A percentile compares a stretch with the other conserved stretches of the same genome.
phyloP scores from a whole-genome alignment of 2,888 invertebrate species.

The Rhaphigaster nebulosa region DNA sequence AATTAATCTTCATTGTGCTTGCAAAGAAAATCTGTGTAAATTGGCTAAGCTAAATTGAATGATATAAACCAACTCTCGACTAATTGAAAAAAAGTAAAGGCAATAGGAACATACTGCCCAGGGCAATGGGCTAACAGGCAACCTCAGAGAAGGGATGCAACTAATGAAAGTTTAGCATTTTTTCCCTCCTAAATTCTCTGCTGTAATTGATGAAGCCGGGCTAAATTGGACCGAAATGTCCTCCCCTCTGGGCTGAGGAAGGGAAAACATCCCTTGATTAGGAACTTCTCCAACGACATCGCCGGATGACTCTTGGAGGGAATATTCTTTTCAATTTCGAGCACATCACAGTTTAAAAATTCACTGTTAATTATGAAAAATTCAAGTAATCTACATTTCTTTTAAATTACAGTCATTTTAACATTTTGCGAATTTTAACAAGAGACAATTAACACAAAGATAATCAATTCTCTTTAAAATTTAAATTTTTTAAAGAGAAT shows the following conservation, averaged over 20 bases:
- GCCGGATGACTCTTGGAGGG: background rate
- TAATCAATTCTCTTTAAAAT: too few species aligned
- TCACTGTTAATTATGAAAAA: background rate
- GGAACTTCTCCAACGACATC: slow-evolving; percentile 6
- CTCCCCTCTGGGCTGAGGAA: background rate
- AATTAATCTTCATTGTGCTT: background rate
- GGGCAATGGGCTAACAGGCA: background rate
- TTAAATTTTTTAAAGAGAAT: too few species aligned
- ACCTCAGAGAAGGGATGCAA: background rate
- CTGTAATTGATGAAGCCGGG: slow-evolving; percentile 31
- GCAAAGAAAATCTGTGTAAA: background rate
- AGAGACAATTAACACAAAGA: too few species aligned
- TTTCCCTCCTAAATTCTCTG: slow-evolving; percentile 19
- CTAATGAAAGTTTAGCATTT: slow-evolving; percentile 35
- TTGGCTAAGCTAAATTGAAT: background rate
- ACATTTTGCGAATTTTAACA: too few species aligned
- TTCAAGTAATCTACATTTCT: too few species aligned
- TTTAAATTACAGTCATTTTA: too few species aligned
- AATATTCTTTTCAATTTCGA: background rate
- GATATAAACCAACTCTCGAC: background rate
- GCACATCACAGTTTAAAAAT: background rate
- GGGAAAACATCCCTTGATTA: slow-evolving; percentile 24
- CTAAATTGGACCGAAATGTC: slow-evolving; percentile 37
- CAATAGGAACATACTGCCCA: background rate
- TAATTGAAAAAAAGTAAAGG: background rate